Conservation (phyloP, 2,888 invertebrate genomes). For the Andrena minutula region DNA sequence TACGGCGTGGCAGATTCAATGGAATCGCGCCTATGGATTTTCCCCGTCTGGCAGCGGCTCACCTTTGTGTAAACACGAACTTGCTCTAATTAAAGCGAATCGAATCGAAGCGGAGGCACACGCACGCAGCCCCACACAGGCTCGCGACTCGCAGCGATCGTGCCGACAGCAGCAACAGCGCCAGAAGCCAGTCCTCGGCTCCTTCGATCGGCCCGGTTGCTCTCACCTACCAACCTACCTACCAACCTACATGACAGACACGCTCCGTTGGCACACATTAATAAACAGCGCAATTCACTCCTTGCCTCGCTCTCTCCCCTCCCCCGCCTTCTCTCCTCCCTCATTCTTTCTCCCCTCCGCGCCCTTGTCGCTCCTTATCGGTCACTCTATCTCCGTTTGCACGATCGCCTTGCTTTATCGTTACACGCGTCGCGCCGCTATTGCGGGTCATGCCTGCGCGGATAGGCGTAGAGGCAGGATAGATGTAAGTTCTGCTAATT, state of each 20-base stretch:
- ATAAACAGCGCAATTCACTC: slow-evolving; percentile 73
- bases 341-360: slow-evolving; percentile 33
- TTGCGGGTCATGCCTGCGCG: slow-evolving; percentile 31
- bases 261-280: slow-evolving; percentile 80
- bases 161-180: slow-evolving; percentile 56
- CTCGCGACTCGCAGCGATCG: slow-evolving; percentile 42
- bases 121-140: slow-evolving; percentile 35
- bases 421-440: slow-evolving; percentile 41
- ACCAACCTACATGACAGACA: slow-evolving; percentile 77
- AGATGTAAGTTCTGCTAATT: slow-evolving; percentile 78
- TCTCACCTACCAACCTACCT: slow-evolving; percentile 71
- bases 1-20: slow-evolving; percentile 66
- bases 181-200: slow-evolving; percentile 38
- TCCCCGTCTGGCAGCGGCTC: slow-evolving; percentile 68
- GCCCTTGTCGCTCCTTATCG: slow-evolving; percentile 44
- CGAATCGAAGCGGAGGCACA: slow-evolving; percentile 73
- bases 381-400: slow-evolving; percentile 43
- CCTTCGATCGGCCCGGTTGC: slow-evolving; percentile 67
- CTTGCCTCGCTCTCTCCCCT: slow-evolving; percentile 6
- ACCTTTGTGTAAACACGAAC: slow-evolving; percentile 78
- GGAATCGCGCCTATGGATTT: slow-evolving; percentile 72
- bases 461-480: slow-evolving; percentile 64
- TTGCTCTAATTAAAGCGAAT: slow-evolving; percentile 81
- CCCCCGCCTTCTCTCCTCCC: slow-evolving; percentile 11
- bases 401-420: slow-evolving; percentile 48